Base-by-base conservation (phyloP, 2,797 vertebrate species). In the Tamandua tetradactyla region DNA sequence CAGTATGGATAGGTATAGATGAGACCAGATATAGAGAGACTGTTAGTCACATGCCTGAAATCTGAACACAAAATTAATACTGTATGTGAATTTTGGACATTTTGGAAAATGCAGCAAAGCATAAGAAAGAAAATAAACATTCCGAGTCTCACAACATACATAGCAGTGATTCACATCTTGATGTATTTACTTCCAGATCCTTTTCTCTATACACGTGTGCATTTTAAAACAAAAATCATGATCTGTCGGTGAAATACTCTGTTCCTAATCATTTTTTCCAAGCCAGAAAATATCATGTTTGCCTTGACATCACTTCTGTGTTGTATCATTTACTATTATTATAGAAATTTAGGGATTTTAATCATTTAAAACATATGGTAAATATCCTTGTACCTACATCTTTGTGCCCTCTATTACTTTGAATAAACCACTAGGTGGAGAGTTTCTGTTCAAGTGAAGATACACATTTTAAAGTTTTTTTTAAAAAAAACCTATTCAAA, bases 211-310 rank as follows among this genome's bases (percentile, higher is more conserved):
- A 22, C 30, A 37, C 2, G 22, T 22, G 18, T 9, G 2, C 5
- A 37, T 88, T 84, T 81, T 49, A 78, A 87, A 92, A 79, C 8
- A 89, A 75, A 81, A n/a, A 93, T n/a, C 9, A 42, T 74, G 22
- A 15, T 32, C 64, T 55, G 22, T 71, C 49, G 49, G 23, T 93
- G 25, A 87, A 94, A 87, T 69, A 25, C 2, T 75, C 22, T 89
- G 7, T 40, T 64, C 10, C 61, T 89, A 57, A 85, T 40, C 52
- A 37, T 3, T 64, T 22, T 22, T 42, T 87, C 20, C 37, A 8
- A 81, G 14, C 22, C 78, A 75, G 89, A 20, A 86, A 93, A 85
- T 66, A 71, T 68, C 37, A 37, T 37, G 9, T 68, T 35, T 68
- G 35, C 66, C 37, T 68, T 37, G 13, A 64, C 14, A 37, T 78